phyloP scores from a whole-genome alignment of 2,797 vertebrate species.

The Synanceia verrucosa region DNA sequence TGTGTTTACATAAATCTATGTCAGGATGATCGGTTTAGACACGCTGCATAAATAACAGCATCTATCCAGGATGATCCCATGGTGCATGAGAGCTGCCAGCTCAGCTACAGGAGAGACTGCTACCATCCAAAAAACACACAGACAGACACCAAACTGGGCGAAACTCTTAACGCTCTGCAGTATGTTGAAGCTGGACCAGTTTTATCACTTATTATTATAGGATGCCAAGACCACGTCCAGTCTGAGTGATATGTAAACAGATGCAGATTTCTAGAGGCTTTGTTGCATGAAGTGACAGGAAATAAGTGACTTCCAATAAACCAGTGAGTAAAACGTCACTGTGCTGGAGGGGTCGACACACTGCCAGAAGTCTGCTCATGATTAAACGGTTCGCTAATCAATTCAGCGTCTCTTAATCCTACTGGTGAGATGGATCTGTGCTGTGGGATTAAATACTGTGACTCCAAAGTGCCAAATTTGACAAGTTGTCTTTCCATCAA shows the following conservation, averaged over 20 bases:
- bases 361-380: conserved; percentile 19
- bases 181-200: conserved; percentile 19
- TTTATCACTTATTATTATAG: too few species aligned
- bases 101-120: conserved; percentile 50
- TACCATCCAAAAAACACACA: conserved; percentile 9
- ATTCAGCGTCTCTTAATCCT: conserved; percentile 34
- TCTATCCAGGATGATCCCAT: conserved; percentile 73
- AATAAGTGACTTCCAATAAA: conserved; percentile 19
- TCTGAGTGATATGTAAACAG: background rate
- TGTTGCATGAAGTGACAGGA: background rate
- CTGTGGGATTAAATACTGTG: conserved; percentile 29
- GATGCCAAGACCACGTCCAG: conserved; percentile 17
- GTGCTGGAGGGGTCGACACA: background rate
- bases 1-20: conserved; percentile 76
- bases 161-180: conserved; percentile 30
- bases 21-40: conserved; percentile 76
- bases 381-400: conserved; percentile 37
- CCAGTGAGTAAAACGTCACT: background rate
- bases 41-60: conserved; percentile 74
- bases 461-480: conserved; percentile 11
- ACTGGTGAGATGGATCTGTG: conserved; percentile 52
- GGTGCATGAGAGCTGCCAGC: conserved; percentile 63
- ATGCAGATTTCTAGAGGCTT: conserved; percentile 15
- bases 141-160: conserved; percentile 15
- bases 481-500: conserved; percentile 13